These are phyloP conservation scores for Aquatica leii DNA, from an alignment of 2,888 invertebrate genomes.

Conservation along the genomic window DNA sequence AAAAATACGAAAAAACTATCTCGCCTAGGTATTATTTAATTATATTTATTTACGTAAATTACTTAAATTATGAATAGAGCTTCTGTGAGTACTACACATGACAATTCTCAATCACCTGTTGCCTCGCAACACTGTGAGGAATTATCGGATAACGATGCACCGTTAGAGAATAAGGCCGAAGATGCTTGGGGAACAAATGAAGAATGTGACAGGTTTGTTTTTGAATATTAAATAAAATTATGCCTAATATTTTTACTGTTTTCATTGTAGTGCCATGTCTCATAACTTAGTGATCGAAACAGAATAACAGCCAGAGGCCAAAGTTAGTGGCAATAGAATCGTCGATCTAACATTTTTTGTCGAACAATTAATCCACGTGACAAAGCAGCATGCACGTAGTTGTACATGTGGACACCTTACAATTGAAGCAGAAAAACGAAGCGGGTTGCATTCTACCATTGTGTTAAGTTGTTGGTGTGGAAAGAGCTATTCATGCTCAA, in stretches of 20 bases:
- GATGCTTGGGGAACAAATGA: conserved; percentile 1
- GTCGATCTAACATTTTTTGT: background rate
- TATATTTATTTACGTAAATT: too few relatives aligned
- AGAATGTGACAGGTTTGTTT: conserved; percentile 5
- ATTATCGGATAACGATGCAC: background rate
- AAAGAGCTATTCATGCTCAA: conserved; percentile 1
- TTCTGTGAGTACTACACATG: background rate
- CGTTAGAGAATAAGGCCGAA: background rate
- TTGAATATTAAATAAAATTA: background rate
- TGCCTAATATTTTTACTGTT: background rate
- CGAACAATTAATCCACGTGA: background rate
- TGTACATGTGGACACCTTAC: background rate
- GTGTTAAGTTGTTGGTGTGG: background rate
- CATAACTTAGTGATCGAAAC: background rate
- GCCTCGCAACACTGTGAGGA: background rate
- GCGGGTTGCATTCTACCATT: background rate
- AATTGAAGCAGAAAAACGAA: background rate
- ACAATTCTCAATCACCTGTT: background rate
- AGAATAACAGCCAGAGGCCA: background rate
- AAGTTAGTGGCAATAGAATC: conserved; percentile 9
- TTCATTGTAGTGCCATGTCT: background rate
- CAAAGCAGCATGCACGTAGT: background rate
- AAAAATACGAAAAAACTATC: background rate
- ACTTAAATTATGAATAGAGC: too few relatives aligned
- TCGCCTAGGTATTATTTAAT: too few relatives aligned